A percentile compares a stretch with the other conserved stretches of the same genome.
Conservation (phyloP, 1,140 invertebrate genomes). For the Ostrea denselamellosa region DNA sequence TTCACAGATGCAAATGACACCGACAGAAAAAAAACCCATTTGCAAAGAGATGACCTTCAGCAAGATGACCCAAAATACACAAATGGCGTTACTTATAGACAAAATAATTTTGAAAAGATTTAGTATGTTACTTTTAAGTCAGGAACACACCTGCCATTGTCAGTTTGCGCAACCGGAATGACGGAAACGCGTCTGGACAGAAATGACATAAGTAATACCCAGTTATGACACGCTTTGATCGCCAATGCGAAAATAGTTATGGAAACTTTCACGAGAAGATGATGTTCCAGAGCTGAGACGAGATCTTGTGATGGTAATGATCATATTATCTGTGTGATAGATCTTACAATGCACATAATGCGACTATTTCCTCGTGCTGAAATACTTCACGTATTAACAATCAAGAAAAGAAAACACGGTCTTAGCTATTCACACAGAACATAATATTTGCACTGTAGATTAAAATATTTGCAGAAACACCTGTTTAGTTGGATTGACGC, state of each 20-base stretch:
- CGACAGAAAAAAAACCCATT: too few relatives aligned
- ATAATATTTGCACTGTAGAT: slow-evolving; percentile 15
- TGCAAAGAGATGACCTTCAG: too few relatives aligned
- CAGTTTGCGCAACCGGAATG: background rate
- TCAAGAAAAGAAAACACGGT: background rate
- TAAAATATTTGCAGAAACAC: slow-evolving; percentile 21
- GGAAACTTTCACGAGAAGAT: background rate
- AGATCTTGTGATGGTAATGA: background rate
- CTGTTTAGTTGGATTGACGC: background rate
- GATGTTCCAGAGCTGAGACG: background rate
- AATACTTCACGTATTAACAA: background rate
- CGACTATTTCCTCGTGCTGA: background rate
- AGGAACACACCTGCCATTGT: background rate
- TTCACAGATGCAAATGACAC: too few relatives aligned
- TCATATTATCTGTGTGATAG: slow-evolving; percentile 8
- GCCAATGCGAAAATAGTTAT: slow-evolving; percentile 17
- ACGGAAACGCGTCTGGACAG: background rate
- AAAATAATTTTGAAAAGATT: background rate
- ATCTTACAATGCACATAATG: slow-evolving; percentile 4
- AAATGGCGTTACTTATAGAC: background rate
- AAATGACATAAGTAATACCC: slow-evolving; percentile 23
- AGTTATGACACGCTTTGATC: background rate
- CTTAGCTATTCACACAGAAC: background rate
- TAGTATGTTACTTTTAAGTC: background rate
- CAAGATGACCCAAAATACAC: background rate